These are phyloP conservation scores for Caenorhabditis sulstoni DNA, from an alignment of 2,888 invertebrate genomes.

Conservation along the genomic window DNA sequence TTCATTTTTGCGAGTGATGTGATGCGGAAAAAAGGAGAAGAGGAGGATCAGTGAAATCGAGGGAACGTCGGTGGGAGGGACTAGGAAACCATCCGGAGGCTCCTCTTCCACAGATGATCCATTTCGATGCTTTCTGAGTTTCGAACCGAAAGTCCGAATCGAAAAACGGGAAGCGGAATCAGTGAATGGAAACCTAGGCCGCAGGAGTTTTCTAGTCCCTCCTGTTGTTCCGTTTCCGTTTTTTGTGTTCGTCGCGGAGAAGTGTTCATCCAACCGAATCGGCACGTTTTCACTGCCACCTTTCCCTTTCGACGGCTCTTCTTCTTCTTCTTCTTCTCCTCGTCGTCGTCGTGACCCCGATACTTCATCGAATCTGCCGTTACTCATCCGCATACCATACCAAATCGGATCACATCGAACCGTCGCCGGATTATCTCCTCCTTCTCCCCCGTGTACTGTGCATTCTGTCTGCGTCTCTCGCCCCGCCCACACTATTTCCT, in stretches of 20 bases:
- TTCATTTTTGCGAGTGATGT: too few relatives aligned
- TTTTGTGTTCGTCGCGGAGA: slow-evolving; percentile 5
- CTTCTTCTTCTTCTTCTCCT: slow-evolving; percentile 1
- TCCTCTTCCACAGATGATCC: too few relatives aligned
- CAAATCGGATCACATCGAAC: slow-evolving; percentile 16
- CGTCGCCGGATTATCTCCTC: slow-evolving; percentile 34
- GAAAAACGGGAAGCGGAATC: too few relatives aligned
- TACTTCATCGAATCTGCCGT: slow-evolving; percentile 20
- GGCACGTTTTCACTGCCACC: background rate
- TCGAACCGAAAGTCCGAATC: too few relatives aligned
- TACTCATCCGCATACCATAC: slow-evolving; percentile 24
- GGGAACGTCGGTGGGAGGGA: too few relatives aligned
- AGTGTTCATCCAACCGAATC: slow-evolving; percentile 28
- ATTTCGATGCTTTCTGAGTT: too few relatives aligned
- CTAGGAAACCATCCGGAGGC: too few relatives aligned
- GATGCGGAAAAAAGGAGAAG: too few relatives aligned
- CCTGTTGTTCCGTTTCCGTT: slow-evolving; percentile 1
- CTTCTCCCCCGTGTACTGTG: slow-evolving; percentile 5
- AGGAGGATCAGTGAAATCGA: too few relatives aligned
- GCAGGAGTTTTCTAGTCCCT: too few relatives aligned
- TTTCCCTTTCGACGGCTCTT: slow-evolving; percentile 13
- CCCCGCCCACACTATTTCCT: slow-evolving; percentile 1
- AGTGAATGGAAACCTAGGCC: too few relatives aligned
- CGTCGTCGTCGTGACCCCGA: slow-evolving; percentile 13
- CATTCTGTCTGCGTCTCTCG: slow-evolving; percentile 24